Percentiles rank a stretch among this genome's conserved stretches.
These are phyloP conservation scores for Archegozetes longisetosus DNA, from an alignment of 1,140 invertebrate genomes.

Conservation along the genomic window DNA sequence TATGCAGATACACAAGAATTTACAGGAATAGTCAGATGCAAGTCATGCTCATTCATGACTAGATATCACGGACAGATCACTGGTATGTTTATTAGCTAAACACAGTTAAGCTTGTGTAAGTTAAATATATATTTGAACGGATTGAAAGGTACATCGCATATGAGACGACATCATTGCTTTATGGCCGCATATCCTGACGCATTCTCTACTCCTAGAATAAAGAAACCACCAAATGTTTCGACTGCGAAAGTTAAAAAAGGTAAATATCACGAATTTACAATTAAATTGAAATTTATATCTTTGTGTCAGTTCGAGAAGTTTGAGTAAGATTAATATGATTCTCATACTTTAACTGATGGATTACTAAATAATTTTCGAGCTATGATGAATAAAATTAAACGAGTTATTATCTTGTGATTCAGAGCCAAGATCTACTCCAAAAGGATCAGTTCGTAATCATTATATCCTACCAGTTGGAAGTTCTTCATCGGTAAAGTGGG, in stretches of 20 bases:
- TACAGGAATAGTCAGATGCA: conserved; percentile 15
- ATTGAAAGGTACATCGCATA: conserved; percentile 12
- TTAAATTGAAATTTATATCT: not conserved
- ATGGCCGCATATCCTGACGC: conserved; percentile 1
- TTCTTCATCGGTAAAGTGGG: not conserved
- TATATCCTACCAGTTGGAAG: not conserved
- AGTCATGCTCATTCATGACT: conserved; percentile 12
- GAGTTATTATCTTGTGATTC: not conserved
- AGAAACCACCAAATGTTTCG: not conserved
- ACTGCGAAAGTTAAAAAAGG: not conserved
- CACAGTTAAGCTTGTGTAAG: not conserved
- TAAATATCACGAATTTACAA: not conserved
- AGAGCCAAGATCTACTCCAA: not conserved
- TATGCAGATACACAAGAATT: conserved; percentile 9
- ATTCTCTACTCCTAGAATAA: not conserved
- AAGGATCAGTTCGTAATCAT: not conserved
- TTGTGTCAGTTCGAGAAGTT: too few relatives aligned
- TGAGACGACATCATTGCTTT: conserved; percentile 16
- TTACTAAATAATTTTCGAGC: too few relatives aligned
- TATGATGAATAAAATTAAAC: too few relatives aligned
- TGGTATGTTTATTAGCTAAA: not conserved
- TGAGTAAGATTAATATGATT: too few relatives aligned
- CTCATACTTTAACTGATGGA: too few relatives aligned
- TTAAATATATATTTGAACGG: not conserved
- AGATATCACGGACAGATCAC: conserved; percentile 17